Base-by-base conservation (phyloP, 2,113 vertebrate genomes). In the Atrichornis clamosus region DNA sequence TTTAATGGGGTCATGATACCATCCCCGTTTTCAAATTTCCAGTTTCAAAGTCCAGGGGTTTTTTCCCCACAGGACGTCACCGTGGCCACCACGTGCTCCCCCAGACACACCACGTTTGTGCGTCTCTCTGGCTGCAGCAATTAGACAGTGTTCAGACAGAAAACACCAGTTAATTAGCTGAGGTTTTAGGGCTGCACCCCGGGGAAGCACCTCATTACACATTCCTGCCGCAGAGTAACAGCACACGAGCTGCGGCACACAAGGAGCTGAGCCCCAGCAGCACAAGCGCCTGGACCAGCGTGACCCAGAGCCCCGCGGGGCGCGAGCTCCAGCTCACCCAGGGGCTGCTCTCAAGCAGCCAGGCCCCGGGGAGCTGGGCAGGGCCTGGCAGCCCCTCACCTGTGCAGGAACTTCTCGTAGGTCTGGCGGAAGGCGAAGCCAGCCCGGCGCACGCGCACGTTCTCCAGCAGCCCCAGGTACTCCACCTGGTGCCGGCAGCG, bases 401-500 rank as follows among this genome's bases (percentile, higher is more conserved):
- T 99, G 97, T 99, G 99, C 26, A 99, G 98, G 91, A 99, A 99
- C 85, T 99, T 98, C 56, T 98, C 98, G 13, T 99, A 99, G 0
- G 98, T 98, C 94, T 99, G 99, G 53, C 99, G 98, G 97, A 99
- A 99, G 90, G 99, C 99, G n/a, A 99, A 99, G 44, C 99, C 99
- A 3, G 99, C 99, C 2, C 99, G 98, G 4, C 99, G 98, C 47
- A 99, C 99, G 5, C 99, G 88, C 74, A 99, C 98, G 8, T 99
- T 99, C 97, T 99, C 99, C 98, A 99, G 94, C 46, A 99, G 98
- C 42, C 99, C 99, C 5, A 99, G 98, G 93, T 99, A 99, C 63
- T 99, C 99, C 19, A 99, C 99, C 97, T 99, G 99, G 75, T 99
- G 99, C 84, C 98, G 97, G 96, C 99, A 99, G 11, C 99, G 99